phyloP scores from a whole-genome alignment of 2,113 vertebrate genomes.

The Xenopus laevis region DNA sequence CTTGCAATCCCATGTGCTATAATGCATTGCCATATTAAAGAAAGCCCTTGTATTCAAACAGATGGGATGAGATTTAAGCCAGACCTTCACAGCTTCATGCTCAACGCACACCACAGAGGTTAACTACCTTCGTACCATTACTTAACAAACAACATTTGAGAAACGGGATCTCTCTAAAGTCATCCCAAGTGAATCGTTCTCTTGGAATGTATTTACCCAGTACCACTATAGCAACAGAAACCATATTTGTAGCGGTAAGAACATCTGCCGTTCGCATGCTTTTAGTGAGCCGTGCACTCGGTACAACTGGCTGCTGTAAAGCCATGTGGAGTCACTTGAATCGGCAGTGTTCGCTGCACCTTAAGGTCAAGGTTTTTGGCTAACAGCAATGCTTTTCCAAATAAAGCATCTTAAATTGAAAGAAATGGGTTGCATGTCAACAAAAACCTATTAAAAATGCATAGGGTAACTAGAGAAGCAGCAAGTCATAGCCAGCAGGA shows the following conservation, averaged over 20 bases:
- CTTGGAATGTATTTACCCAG: too few relatives aligned
- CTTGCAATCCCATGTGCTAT: too few relatives aligned
- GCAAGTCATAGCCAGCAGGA: conserved; percentile 11
- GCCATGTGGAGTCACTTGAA: background rate
- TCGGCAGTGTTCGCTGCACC: conserved; percentile 18
- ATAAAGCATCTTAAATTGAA: background rate
- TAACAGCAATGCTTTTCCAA: background rate
- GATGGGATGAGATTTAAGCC: too few relatives aligned
- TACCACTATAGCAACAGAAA: background rate
- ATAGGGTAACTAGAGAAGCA: background rate
- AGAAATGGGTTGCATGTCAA: background rate
- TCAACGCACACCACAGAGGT: too few relatives aligned
- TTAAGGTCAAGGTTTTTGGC: background rate
- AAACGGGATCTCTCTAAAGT: too few relatives aligned
- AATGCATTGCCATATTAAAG: too few relatives aligned
- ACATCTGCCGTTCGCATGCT: background rate
- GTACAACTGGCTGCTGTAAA: background rate
- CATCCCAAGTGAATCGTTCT: too few relatives aligned
- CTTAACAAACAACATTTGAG: too few relatives aligned
- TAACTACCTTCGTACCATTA: too few relatives aligned
- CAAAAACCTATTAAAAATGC: conserved; percentile 21
- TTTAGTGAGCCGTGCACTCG: background rate
- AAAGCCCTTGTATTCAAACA: too few relatives aligned
- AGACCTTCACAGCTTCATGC: too few relatives aligned
- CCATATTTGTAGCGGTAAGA: background rate